These are phyloP conservation scores for Axinella damicornis DNA, from an alignment of 37 sponge, comb jelly and placozoan species.

Conservation along the genomic window DNA sequence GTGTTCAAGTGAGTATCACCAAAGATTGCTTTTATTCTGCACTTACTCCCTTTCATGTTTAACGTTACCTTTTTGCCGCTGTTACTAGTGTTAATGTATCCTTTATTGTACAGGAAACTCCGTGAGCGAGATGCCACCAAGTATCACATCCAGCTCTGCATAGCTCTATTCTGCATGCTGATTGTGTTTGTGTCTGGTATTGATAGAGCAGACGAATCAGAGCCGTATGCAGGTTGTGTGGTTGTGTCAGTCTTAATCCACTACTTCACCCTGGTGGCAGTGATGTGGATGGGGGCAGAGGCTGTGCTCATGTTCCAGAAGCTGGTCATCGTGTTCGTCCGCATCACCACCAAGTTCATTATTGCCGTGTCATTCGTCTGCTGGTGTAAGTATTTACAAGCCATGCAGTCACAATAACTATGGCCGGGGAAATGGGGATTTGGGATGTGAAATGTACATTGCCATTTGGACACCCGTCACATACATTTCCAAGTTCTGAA, in stretches of 20 bases:
- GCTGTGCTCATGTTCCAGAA: slow-evolving; percentile 38
- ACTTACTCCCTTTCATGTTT: too few relatives aligned
- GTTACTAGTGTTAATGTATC: too few relatives aligned
- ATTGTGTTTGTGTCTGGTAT: slow-evolving; percentile 50
- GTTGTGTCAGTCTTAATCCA: slow-evolving; percentile 29
- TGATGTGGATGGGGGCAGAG: slow-evolving; percentile 42
- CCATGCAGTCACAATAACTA: too few relatives aligned
- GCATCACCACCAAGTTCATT: slow-evolving; percentile 7
- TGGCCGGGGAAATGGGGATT: too few relatives aligned
- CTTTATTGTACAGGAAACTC: slow-evolving; percentile 19
- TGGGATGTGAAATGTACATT: too few relatives aligned
- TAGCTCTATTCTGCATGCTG: slow-evolving; percentile 48
- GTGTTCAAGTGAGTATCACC: slow-evolving; percentile 48
- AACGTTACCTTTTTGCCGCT: background rate
- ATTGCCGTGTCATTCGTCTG: slow-evolving; percentile 27
- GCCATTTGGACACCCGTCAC: too few relatives aligned
- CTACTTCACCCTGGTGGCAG: slow-evolving; percentile 36
- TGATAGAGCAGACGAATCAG: slow-evolving; percentile 4
- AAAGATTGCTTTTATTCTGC: too few relatives aligned
- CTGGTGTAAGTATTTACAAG: slow-evolving; percentile 60
- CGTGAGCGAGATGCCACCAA: slow-evolving; percentile 16
- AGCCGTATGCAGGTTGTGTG: slow-evolving; percentile 43
- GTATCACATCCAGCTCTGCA: slow-evolving; percentile 36
- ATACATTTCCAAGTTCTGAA: too few relatives aligned
- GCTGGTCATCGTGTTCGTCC: slow-evolving; percentile 31